These are phyloP conservation scores for Anableps anableps DNA, from an alignment of 2,797 vertebrate genomes.

Conservation along the genomic window DNA sequence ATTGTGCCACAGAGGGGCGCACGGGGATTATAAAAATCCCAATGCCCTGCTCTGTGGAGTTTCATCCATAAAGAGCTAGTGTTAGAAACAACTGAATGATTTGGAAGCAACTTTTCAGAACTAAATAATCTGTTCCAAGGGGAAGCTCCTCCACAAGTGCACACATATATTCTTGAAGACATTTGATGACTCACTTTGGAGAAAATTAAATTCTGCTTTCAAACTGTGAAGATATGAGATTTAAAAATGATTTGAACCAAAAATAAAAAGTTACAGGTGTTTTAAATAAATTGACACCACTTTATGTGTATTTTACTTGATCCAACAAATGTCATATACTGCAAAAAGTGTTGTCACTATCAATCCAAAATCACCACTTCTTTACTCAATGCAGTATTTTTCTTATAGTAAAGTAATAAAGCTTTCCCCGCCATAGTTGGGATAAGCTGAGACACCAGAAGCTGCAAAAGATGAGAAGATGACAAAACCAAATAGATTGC, in stretches of 20 bases:
- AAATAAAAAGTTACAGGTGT: neutral
- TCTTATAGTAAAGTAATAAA: neutral
- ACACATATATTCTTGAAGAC: neutral
- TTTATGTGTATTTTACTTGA: neutral
- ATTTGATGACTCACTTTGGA: slow-evolving; percentile 18
- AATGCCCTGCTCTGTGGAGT: too few relatives aligned
- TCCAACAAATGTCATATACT: neutral
- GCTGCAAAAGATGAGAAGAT: slow-evolving; percentile 19
- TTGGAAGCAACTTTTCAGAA: too few relatives aligned
- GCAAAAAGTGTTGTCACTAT: neutral
- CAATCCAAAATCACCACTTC: slow-evolving; percentile 17
- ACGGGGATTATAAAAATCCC: too few relatives aligned
- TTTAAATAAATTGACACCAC: neutral
- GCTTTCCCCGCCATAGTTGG: neutral
- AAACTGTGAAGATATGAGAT: neutral
- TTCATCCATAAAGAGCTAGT: too few relatives aligned
- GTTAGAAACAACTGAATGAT: too few relatives aligned
- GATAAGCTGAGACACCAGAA: slow-evolving; percentile 7
- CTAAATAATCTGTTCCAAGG: too few relatives aligned
- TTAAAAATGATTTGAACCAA: neutral
- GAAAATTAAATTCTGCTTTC: neutral
- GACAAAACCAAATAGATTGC: slow-evolving; percentile 26
- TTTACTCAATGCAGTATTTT: neutral
- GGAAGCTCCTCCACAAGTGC: too few relatives aligned
- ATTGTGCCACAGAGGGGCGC: too few relatives aligned